Conservation (phyloP, 2,797 vertebrate genomes). For the Nothura maculosa region DNA sequence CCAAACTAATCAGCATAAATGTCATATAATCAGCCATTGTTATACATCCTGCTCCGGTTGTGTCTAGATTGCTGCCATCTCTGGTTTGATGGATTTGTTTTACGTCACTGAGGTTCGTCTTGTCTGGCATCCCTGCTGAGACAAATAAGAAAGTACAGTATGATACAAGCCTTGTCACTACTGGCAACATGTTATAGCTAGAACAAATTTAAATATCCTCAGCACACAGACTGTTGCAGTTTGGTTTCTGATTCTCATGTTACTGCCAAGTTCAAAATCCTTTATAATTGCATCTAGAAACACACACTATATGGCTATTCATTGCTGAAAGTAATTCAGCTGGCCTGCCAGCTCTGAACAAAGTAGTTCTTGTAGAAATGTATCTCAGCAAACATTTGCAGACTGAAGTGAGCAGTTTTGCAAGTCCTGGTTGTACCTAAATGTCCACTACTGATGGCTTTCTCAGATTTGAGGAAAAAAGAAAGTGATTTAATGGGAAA, state of each 20-base stretch:
- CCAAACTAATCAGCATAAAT: constrained; percentile 76
- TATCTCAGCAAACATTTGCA: constrained; percentile 25
- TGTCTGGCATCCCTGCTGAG: constrained; percentile 87
- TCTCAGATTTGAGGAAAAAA: constrained; percentile 12
- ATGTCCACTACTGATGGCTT: background rate
- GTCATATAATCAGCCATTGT: constrained; percentile 55
- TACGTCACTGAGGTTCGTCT: constrained; percentile 80
- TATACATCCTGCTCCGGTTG: constrained; percentile 68
- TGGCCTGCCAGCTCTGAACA: background rate
- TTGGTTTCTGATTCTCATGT: background rate
- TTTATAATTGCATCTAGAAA: background rate
- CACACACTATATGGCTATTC: background rate
- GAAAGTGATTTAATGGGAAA: background rate
- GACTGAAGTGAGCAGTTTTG: constrained; percentile 13
- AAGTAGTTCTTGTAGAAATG: background rate
- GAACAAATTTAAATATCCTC: constrained; percentile 10
- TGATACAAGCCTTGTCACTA: constrained; percentile 33
- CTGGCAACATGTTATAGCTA: background rate
- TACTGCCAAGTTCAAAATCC: constrained; percentile 7
- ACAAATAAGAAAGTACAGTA: constrained; percentile 65
- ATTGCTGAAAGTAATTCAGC: background rate
- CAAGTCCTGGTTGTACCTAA: background rate
- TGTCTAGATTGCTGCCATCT: constrained; percentile 67
- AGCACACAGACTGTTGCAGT: background rate
- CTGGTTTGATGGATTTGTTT: constrained; percentile 81